Evolutionary conservation across 2,113 vertebrate species (phyloP).

Genomic region (Oreochromis spilurus): DNA sequence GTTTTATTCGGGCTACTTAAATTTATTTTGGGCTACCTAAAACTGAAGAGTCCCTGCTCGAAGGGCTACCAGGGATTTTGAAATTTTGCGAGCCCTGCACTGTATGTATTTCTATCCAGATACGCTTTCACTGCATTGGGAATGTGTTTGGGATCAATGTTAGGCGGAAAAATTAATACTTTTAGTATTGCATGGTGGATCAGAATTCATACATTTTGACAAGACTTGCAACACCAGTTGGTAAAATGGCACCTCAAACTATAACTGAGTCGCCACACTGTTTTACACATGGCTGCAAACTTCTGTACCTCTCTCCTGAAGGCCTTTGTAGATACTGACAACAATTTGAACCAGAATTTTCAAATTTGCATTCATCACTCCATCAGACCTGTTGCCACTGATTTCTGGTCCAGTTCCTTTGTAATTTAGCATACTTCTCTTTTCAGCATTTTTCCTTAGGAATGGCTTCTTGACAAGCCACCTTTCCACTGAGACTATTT

Average conservation of each 20-base stretch:
- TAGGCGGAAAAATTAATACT: accelerated
- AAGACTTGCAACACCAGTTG: background rate
- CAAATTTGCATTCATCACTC: background rate
- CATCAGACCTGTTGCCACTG: background rate
- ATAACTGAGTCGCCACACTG: background rate
- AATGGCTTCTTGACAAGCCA: background rate
- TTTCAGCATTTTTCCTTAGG: background rate
- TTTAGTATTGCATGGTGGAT: background rate
- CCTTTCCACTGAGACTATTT: background rate
- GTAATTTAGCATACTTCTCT: background rate
- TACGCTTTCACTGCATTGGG: background rate
- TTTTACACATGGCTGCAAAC: background rate
- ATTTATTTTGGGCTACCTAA: too few species aligned
- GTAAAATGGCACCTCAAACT: background rate
- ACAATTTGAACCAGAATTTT: background rate
- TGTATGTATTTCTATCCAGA: background rate
- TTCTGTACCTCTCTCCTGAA: background rate
- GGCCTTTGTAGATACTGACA: background rate
- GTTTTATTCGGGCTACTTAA: too few species aligned
- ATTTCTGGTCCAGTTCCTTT: background rate
- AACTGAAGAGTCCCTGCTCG: too few species aligned
- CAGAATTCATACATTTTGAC: background rate
- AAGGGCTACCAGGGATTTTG: too few species aligned
- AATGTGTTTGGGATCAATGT: background rate
- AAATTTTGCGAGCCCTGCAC: too few species aligned